Evolutionary conservation across 1,140 invertebrate species (phyloP), one percentile per base, ranked within the genome.

Genomic region (Hydropsyche tenuis): DNA sequence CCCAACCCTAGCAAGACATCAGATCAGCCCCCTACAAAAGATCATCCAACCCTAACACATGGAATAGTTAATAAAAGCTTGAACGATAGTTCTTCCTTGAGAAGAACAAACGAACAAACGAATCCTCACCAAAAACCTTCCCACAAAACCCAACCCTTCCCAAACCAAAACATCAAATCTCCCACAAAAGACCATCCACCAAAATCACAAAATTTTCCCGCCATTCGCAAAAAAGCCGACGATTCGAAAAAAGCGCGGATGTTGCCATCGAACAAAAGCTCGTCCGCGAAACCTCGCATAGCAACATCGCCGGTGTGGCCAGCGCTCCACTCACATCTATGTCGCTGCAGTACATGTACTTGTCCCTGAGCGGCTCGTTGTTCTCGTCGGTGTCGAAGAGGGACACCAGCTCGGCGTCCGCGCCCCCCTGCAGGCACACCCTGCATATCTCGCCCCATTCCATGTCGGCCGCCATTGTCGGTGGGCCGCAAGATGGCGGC

Each of bases 401-500:
- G n/a, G 85, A 86, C 68, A 84, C 85, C 80, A 85, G 84, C 77
- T 85, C 83, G 53, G n/a, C 37, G 6, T 77, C 74, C 7, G 76
- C 68, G 51, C 86, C 86, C 63, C 82, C 84, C 75, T 86, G 84
- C 70, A 88, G 78, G 77, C 87, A 88, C 74, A 88, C 82, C 62
- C 87, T 80, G 78, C 87, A 88, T 56, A 87, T 86, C 81, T 84
- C 81, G 82, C 86, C 84, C 84, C 87, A 86, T 81, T 88, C 86
- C 81, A 87, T 42, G 14, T 5, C 23, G 23, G 14, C 23, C 23
- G n/a, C 3, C 30, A 37, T 37, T 37, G 3, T 37, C 30, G 30
- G 9, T 4, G 3, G 30, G 30, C 9, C 30, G 30, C 30, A 37
- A 37, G 3, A 37, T 37, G 30, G 30, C 30, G 3, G 30, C 30